Evolutionary conservation across 1,140 invertebrate species (phyloP), one percentile per base, ranked within the genome.

Genomic region (Aphelenchoides fujianensis): DNA sequence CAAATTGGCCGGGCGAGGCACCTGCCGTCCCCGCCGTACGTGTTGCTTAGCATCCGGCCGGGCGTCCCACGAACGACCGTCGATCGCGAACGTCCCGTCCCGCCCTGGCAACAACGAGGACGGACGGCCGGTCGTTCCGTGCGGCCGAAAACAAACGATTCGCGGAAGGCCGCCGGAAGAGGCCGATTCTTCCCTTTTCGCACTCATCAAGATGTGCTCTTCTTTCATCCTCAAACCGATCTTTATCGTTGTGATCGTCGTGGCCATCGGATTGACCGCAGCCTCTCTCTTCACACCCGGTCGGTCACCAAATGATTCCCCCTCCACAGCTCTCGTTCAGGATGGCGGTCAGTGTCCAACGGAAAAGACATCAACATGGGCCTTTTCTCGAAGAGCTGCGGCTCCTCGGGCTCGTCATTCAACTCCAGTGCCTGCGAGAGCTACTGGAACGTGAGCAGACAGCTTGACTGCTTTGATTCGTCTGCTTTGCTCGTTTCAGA

Each of bases 171-270:
- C n/a, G n/a, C n/a, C n/a, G n/a, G n/a, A n/a, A n/a, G n/a, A n/a
- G n/a, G n/a, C n/a, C n/a, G n/a, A n/a, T n/a, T n/a, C n/a, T n/a
- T n/a, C n/a, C n/a, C n/a, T n/a, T n/a, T n/a, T n/a, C n/a, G n/a
- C 41, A 23, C 23, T 48, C 41, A 5, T 59, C 55, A 19, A 59
- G 5, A 66, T 66, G 63, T 66, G 63, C 53, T 41, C 63, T 12
- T 32, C 63, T 12, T 37, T 66, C n/a, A 66, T 66, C 32, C 31
- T 66, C 19, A 66, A 66, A 30, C 63, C 63, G 1, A 36, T 66
- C 12, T 37, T 66, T 34, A 66, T 66, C 16, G 30, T 66, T 36
- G 32, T 16, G 9, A 35, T 66, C 0, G n/a, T 37, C 1, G 32
- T 37, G 23, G 7, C 63, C n/a, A 12, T 66, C 32, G 63, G 32